Evolutionary conservation across 2,888 invertebrate species (phyloP).

Genomic region (Drosophila melanosoma): DNA sequence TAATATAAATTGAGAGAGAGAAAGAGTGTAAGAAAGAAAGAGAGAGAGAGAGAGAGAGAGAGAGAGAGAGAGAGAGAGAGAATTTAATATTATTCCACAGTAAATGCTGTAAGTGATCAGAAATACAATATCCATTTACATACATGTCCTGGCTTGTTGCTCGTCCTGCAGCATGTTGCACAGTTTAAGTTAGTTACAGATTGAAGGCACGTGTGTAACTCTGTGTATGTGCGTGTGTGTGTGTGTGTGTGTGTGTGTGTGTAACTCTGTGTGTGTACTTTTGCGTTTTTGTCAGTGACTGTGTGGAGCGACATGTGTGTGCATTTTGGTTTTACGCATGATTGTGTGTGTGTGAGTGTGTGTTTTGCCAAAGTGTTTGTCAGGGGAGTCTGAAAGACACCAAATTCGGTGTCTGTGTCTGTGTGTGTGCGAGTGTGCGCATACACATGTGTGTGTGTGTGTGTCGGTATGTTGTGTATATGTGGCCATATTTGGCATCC

Average conservation of each 20-base stretch:
- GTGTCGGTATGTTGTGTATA: conserved; percentile 2
- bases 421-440: background rate
- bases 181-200: conserved; percentile 45
- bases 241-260: conserved; percentile 32
- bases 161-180: conserved; percentile 12
- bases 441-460: background rate
- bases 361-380: conserved; percentile 43
- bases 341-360: conserved; percentile 41
- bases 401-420: conserved; percentile 5
- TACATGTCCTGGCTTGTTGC: conserved; percentile 5
- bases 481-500: conserved; percentile 65
- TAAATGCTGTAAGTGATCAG: conserved; percentile 6
- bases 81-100: background rate
- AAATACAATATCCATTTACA: conserved; percentile 4
- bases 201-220: conserved; percentile 2
- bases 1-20: background rate
- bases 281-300: conserved; percentile 41
- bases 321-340: conserved; percentile 50
- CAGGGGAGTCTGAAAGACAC: background rate
- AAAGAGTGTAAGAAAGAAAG: too few relatives aligned
- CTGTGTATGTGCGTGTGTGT: conserved; percentile 13
- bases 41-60: background rate
- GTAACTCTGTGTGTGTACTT: conserved; percentile 6
- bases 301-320: conserved; percentile 39
- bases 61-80: too few relatives aligned